Evolutionary conservation across 1,140 invertebrate species (phyloP), one percentile per base, ranked within the genome.

Genomic region (Penaeus indicus): DNA sequence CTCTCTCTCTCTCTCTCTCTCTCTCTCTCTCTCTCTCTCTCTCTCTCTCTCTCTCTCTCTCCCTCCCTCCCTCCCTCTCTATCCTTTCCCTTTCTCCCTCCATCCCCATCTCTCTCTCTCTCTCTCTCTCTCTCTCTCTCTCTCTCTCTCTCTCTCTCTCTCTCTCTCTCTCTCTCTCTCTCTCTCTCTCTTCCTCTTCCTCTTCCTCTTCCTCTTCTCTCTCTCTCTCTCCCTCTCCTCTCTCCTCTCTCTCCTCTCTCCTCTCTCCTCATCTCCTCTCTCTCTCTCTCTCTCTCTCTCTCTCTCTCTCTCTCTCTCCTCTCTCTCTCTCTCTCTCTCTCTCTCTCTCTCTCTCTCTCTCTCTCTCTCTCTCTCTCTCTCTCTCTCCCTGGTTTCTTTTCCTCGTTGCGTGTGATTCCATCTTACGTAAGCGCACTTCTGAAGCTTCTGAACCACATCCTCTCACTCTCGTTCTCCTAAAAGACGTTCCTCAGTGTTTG

Each of bases 21-120:
- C 7, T 25, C 38, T 75, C 25, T 75, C 16, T 27, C 38, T 38
- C 38, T n/a, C 69, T 32, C 38, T 75, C 38, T 38, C 69, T 75
- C 69, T 47, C 47, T 47, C 47, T 47, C 47, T 47, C 7, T 75
- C 7, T 75, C 22, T 75, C 69, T 75, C 22, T 75, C 69, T 72
- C 19, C 27, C 69, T 72, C 69, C 18, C 69, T 72, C 69, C 27
- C 69, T 72, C 69, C n/a, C 69, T 75, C 22, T 75, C 69, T 75
- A 25, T 72, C 69, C 22, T 75, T 25, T 72, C 19, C 27, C 69
- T 72, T n/a, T 25, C 69, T 72, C 69, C 27, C 69, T 72, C 69
- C n/a, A 25, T 75, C 22, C 32, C 69, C n/a, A n/a, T 75, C 69
- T 72, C 69, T 72, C n/a, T 72, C n/a, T 27, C 10, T 10, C n/a